Percentiles rank a stretch among this genome's conserved stretches.
phyloP scores from a whole-genome alignment of 2,888 invertebrate genomes.

The Lapara coniferarum region DNA sequence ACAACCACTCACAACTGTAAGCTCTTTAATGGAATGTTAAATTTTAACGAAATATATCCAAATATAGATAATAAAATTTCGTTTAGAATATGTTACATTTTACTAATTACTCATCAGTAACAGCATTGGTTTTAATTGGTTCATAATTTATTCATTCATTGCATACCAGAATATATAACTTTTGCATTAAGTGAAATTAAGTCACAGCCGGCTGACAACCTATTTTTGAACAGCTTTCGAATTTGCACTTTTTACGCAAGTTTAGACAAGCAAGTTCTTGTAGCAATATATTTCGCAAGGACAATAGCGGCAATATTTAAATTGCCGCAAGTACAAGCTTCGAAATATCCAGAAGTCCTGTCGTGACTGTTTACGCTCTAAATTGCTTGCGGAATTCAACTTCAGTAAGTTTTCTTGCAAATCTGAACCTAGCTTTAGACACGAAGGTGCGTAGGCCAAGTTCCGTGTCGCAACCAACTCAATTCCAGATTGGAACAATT shows the following conservation, averaged over 20 bases:
- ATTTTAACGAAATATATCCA: neutral
- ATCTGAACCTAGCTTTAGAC: neutral
- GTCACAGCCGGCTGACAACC: conserved; percentile 52
- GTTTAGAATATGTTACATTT: neutral
- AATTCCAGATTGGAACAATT: neutral
- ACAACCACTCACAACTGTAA: conserved; percentile 23
- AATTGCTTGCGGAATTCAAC: no score
- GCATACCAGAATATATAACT: conserved; percentile 31
- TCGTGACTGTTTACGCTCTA: no score
- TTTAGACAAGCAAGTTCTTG: no score
- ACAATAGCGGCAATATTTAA: no score
- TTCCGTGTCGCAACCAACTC: neutral
- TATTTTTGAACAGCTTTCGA: conserved; percentile 30
- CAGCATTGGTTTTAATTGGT: neutral
- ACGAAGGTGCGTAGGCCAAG: conserved; percentile 1
- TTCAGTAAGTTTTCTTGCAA: no score
- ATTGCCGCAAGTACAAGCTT: no score
- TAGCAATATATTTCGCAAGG: no score
- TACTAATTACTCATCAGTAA: no score
- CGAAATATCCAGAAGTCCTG: no score
- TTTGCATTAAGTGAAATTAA: conserved; percentile 54
- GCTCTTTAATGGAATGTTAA: conserved; percentile 24
- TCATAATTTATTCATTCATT: neutral
- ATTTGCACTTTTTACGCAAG: neutral
- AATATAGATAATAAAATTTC: neutral